These are phyloP conservation scores for Ganaspis brasiliensis DNA, from an alignment of 2,888 invertebrate species.

Conservation along the genomic window DNA sequence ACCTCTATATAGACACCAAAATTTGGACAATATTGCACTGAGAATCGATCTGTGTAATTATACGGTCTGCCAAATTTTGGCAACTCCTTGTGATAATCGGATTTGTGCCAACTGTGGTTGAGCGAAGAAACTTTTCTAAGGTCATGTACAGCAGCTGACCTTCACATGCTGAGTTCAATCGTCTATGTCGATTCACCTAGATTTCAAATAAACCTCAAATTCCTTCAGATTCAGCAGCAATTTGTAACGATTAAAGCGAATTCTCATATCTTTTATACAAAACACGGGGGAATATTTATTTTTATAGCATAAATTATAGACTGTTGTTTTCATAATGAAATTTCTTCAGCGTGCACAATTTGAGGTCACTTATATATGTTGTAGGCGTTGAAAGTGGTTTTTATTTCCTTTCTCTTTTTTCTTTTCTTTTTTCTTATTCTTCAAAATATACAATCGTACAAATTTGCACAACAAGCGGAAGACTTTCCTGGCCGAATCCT, in stretches of 20 bases:
- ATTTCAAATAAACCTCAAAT: too few relatives aligned
- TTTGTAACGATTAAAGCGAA: too few relatives aligned
- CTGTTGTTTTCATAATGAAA: not conserved
- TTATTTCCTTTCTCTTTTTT: conserved; percentile 34
- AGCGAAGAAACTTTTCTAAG: not conserved
- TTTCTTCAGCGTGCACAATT: not conserved
- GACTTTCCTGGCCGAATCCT: conserved; percentile 21
- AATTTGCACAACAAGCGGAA: conserved; percentile 37
- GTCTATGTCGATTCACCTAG: conserved; percentile 3
- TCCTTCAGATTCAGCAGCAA: too few relatives aligned
- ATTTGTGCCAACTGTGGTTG: not conserved
- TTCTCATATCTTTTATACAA: too few relatives aligned
- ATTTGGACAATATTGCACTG: not conserved
- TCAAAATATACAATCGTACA: conserved; percentile 19
- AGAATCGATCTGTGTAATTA: conserved; percentile 6
- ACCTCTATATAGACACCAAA: too few relatives aligned
- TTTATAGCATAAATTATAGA: too few relatives aligned
- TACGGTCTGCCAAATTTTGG: conserved; percentile 18
- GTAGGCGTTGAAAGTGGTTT: conserved; percentile 34
- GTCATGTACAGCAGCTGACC: conserved; percentile 5
- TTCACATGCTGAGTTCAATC: conserved; percentile 10
- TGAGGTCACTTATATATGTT: conserved; percentile 31
- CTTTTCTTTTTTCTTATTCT: conserved; percentile 1
- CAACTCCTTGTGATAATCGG: not conserved
- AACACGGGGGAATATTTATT: too few relatives aligned